Evolutionary conservation across 1,140 invertebrate genomes (phyloP), one percentile per base, ranked within the genome.

Genomic region (Trichoplusia ni): DNA sequence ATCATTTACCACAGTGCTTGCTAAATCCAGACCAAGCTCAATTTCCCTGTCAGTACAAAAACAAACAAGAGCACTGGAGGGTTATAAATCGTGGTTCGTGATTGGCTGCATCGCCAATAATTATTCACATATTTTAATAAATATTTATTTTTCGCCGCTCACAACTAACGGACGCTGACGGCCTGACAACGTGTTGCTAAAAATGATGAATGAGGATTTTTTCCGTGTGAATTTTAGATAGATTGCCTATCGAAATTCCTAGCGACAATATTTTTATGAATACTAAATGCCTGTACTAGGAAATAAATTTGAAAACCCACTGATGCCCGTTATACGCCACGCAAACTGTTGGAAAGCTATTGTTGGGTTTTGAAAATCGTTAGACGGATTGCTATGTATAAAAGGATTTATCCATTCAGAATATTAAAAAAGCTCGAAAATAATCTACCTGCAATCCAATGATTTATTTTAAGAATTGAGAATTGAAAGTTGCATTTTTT

Each of bases 71-170:
- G 31, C 58, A 61, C 13, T 49, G 42, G 38, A 38, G 23, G 11
- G 38, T 46, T 59, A 46, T 59, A 59, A 59, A 59, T 59, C 27
- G 56, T 8, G 29, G 6, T 16, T 19, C 54, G 58, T 61, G 42
- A 61, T 61, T 64, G 53, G 46, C 35, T 68, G 65, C 54, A 35
- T 16, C 46, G 61, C 40, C 35, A 37, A 64, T 63, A 59, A 64
- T 69, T 65, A 61, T 65, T 69, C 38, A 59, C 59, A 35, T 56
- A 65, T 70, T 67, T 73, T 64, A 58, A 73, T 67, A 73, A 73
- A 73, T 64, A 73, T 73, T 73, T 66, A 67, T 65, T 66, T 62
- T 66, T 49, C 19, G 7, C 35, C 44, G 31, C 42, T 23, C 38
- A 11, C 29, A 25, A 37, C 29, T 44, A 33, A 11, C 23, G 16